phyloP scores from a whole-genome alignment of 2,888 invertebrate genomes.

The Sminthurinus aureus region DNA sequence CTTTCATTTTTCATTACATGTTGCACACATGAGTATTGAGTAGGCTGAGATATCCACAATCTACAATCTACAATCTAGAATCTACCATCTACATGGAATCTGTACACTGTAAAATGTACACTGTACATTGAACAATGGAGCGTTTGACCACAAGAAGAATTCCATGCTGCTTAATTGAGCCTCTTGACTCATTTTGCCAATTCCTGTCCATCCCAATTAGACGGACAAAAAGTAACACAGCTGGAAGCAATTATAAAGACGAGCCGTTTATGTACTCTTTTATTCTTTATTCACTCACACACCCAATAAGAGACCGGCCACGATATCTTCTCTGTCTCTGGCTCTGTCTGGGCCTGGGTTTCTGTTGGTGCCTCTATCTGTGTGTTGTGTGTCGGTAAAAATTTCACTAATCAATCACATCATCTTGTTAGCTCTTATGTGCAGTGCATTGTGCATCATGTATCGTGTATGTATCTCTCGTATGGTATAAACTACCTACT shows the following conservation, averaged over 20 bases:
- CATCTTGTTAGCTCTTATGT: constrained; percentile 19
- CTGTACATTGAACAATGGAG: neutral
- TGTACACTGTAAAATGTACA: too few species aligned
- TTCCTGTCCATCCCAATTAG: constrained; percentile 30
- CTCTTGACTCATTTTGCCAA: constrained; percentile 27
- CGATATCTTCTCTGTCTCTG: constrained; percentile 24
- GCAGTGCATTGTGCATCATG: too few species aligned
- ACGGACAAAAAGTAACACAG: constrained; percentile 33
- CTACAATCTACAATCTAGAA: too few species aligned
- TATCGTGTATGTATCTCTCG: neutral
- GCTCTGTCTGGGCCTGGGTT: too few species aligned
- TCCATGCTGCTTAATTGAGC: constrained; percentile 25
- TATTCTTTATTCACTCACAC: neutral
- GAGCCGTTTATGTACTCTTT: neutral
- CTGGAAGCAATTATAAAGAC: constrained; percentile 33
- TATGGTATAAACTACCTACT: neutral
- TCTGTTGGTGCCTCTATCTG: neutral
- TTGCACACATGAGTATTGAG: neutral
- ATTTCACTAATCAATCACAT: constrained; percentile 26
- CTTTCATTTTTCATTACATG: neutral
- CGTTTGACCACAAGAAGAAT: neutral
- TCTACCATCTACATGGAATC: too few species aligned
- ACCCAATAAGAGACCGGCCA: constrained; percentile 1
- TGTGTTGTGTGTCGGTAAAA: constrained; percentile 31
- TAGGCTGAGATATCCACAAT: neutral